Conservation (phyloP, 2,113 vertebrate genomes). For the Suncus etruscus region DNA sequence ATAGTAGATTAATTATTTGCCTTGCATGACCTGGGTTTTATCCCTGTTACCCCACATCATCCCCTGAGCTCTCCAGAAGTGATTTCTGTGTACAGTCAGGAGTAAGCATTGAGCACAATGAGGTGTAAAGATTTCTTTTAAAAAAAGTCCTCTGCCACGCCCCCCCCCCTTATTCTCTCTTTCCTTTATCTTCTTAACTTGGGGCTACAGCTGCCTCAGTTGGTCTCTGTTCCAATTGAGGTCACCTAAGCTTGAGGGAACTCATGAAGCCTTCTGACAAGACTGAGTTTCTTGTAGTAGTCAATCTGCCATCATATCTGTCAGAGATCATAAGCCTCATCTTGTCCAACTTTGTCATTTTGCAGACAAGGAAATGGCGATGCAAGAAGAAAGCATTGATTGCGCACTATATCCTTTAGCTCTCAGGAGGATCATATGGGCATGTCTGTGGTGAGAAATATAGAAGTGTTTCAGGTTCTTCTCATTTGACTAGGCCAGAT, state of each 20-base stretch:
- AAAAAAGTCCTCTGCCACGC: background rate
- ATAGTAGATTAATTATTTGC: too few relatives aligned
- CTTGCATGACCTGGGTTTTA: too few relatives aligned
- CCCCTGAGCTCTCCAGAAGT: too few relatives aligned
- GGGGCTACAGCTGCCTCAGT: fast-evolving
- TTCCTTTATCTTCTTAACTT: background rate
- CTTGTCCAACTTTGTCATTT: background rate
- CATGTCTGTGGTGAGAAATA: background rate
- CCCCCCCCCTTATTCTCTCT: background rate
- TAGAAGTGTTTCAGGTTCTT: background rate
- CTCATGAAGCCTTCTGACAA: background rate
- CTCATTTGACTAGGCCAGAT: background rate
- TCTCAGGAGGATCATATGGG: background rate
- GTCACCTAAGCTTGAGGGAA: fast-evolving
- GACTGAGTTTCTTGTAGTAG: background rate
- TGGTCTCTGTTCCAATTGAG: background rate
- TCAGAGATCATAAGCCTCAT: background rate
- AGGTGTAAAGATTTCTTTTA: background rate
- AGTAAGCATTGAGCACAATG: too few relatives aligned
- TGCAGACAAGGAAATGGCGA: constrained; percentile 3
- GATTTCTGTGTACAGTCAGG: too few relatives aligned
- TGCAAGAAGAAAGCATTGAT: background rate
- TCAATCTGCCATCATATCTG: background rate
- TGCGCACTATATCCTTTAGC: fast-evolving
- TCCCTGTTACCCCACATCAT: too few relatives aligned